These are phyloP conservation scores for Heliothis virescens DNA, from an alignment of 1,140 invertebrate species.

Conservation along the genomic window DNA sequence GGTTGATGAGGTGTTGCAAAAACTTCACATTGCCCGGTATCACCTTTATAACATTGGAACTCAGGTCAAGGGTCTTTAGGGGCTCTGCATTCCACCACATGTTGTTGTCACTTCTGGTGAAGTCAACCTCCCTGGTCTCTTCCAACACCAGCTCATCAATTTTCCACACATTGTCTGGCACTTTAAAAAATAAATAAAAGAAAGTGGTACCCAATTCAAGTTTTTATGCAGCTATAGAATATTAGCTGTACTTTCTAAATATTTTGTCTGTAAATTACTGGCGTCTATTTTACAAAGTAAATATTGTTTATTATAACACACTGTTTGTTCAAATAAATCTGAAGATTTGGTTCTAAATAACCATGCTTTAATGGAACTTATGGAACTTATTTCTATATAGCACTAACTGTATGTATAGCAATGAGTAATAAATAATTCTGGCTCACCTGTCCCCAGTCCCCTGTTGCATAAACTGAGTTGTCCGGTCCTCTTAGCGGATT, in stretches of 20 bases:
- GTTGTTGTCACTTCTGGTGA: constrained; percentile 87
- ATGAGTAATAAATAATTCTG: constrained; percentile 21
- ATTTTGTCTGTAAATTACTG: too few relatives aligned
- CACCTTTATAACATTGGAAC: constrained; percentile 90
- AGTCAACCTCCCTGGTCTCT: constrained; percentile 89
- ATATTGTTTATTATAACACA: too few relatives aligned
- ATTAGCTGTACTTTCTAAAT: too few relatives aligned
- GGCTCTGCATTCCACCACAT: constrained; percentile 95
- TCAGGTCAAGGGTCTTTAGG: constrained; percentile 92
- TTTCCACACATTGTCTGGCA: constrained; percentile 93
- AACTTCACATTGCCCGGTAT: constrained; percentile 90
- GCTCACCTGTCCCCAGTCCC: constrained; percentile 90
- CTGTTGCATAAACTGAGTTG: constrained; percentile 92
- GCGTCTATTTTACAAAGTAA: too few relatives aligned
- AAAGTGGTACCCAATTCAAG: constrained; percentile 14
- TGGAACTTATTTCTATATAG: not conserved
- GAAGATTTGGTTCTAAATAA: too few relatives aligned
- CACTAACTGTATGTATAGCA: not conserved
- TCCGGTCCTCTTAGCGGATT: constrained; percentile 92
- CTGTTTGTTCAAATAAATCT: too few relatives aligned
- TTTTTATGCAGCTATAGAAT: not conserved
- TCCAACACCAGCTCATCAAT: constrained; percentile 90
- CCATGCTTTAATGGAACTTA: too few relatives aligned
- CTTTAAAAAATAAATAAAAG: constrained; percentile 82
- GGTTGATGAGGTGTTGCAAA: constrained; percentile 89